Conservation (phyloP, 2,888 invertebrate genomes). For the Cerastoderma edule region DNA sequence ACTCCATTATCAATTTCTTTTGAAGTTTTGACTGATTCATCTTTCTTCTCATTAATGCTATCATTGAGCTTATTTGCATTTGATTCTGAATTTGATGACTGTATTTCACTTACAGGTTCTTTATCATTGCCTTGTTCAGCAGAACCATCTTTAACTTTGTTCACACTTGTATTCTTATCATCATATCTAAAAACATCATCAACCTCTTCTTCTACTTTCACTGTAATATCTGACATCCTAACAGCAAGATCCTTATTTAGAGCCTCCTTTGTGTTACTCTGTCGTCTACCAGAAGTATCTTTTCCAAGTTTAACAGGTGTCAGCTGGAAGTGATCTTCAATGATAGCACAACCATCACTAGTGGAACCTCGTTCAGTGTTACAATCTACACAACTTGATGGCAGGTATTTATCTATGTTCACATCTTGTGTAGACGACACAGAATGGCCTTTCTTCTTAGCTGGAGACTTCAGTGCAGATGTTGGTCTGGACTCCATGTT, state of each 20-base stretch:
- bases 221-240: not conserved
- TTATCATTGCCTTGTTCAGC: too few species aligned
- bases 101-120: too few species aligned
- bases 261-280: not conserved
- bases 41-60: not conserved
- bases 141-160: too few species aligned
- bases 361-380: not conserved
- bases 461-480: constrained; percentile 1
- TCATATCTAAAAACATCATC: constrained; percentile 12
- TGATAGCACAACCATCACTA: not conserved
- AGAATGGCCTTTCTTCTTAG: constrained; percentile 15
- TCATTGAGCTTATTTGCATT: too few species aligned
- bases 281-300: constrained; percentile 7
- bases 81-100: too few species aligned
- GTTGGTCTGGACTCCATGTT: not conserved
- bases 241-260: not conserved
- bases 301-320: not conserved
- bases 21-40: not conserved
- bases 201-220: constrained; percentile 13
- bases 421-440: not conserved
- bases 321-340: constrained; percentile 17
- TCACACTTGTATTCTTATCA: constrained; percentile 3
- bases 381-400: not conserved
- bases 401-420: not conserved
- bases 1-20: not conserved